phyloP scores from a whole-genome alignment of 2,113 vertebrate genomes.

The Tylochromis polylepis region DNA sequence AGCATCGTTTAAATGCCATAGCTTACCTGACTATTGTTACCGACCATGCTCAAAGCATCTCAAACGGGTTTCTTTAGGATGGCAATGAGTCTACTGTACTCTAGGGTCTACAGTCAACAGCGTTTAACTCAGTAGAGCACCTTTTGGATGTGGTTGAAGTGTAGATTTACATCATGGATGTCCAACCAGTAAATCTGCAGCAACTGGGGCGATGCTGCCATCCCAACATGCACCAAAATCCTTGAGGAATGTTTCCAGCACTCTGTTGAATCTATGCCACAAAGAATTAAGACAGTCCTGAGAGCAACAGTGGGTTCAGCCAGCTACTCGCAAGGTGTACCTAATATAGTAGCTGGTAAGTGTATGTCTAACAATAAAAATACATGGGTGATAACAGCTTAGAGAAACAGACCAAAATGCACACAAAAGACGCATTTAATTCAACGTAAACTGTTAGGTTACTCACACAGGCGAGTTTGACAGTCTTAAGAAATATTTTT shows the following conservation, averaged over 20 bases:
- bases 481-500: neutral
- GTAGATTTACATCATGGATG: neutral
- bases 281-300: neutral
- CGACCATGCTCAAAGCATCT: neutral
- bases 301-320: neutral
- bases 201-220: neutral
- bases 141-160: neutral
- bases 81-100: neutral
- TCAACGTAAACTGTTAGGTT: neutral
- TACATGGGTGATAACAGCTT: neutral
- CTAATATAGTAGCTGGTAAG: neutral
- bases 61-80: neutral
- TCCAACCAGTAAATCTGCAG: neutral
- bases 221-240: neutral
- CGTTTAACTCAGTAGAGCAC: neutral
- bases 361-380: neutral
- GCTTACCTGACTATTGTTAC: too few species aligned
- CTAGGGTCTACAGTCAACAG: neutral
- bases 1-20: neutral
- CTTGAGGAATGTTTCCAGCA: neutral
- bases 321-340: neutral
- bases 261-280: neutral
- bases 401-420: neutral
- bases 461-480: neutral
- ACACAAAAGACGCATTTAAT: neutral